Base-by-base conservation (phyloP, 2,797 vertebrate species). In the Arremon aurantiirostris region DNA sequence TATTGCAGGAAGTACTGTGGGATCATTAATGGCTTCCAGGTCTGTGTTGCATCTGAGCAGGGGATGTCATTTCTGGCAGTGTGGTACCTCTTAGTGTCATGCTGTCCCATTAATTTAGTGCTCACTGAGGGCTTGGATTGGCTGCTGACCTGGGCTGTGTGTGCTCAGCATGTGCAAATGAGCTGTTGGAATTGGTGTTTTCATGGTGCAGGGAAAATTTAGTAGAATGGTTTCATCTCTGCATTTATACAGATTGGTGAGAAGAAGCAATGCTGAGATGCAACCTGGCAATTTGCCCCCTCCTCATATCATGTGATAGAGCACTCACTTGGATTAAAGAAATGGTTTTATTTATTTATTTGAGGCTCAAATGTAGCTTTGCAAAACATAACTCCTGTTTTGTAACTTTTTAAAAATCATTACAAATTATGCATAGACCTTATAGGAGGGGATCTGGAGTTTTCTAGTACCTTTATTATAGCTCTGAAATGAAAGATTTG, bases 151-250 rank as follows among this genome's bases (percentile, higher is more conserved):
- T 37, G 56, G 78, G 39, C 60, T 18, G 37, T 27, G 63, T 79
- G 77, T 93, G 73, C 82, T 86, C 73, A 68, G 85, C 77, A 22
- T 80, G 37, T 95, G 86, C 83, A 89, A 80, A 85, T 70, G 49
- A 71, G 24, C 71, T 77, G 9, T 8, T 47, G 32, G 41, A 77
- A 75, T 42, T n/a, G 35, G 52, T 46, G 35, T 56, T 50, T 82
- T 76, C 11, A 9, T 28, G 34, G 44, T 49, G 44, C 71, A 84
- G 70, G 63, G 79, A 79, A 82, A 59, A 56, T 19, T 18, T 35
- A 88, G 44, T 16, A 20, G 63, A 49, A 24, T 0, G 2, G 22
- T 87, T 95, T 83, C 4, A 46, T 61, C 52, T 82, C 56, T 56
- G 52, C 8, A 0, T 24, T 53, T 32, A 4, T 46, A 35, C 17